Evolutionary conservation across 2,113 vertebrate genomes (phyloP).

Genomic region (Hydrolagus affinis): DNA sequence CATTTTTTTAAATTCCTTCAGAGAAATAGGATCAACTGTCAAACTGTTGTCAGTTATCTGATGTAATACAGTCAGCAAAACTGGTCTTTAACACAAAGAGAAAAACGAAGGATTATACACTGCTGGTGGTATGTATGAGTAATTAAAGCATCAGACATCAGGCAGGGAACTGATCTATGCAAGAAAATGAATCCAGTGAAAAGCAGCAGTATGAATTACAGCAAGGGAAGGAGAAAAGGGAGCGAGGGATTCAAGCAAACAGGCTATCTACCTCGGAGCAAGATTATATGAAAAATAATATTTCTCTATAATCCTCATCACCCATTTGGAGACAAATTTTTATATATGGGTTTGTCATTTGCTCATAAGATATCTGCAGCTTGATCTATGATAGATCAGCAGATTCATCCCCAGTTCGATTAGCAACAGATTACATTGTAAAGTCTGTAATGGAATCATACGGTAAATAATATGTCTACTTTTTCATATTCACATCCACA

Average conservation of each 20-base stretch:
- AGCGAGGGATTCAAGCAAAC: neutral
- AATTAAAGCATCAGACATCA: too few species aligned
- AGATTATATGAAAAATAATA: neutral
- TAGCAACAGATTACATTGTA: constrained; percentile 1
- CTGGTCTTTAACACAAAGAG: too few species aligned
- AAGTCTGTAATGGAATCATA: constrained; percentile 1
- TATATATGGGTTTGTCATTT: neutral
- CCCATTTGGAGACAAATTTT: neutral
- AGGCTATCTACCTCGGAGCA: neutral
- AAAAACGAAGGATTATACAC: too few species aligned
- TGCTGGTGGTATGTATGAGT: too few species aligned
- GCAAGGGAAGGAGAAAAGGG: too few species aligned
- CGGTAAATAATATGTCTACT: neutral
- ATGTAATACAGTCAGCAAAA: too few species aligned
- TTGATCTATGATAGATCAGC: neutral
- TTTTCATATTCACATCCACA: constrained; percentile 7
- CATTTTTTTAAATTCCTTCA: too few species aligned
- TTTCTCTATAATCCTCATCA: neutral
- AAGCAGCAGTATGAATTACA: too few species aligned
- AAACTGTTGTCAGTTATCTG: too few species aligned
- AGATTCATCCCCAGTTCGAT: neutral
- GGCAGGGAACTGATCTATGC: too few species aligned
- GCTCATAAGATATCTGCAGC: neutral
- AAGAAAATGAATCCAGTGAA: too few species aligned
- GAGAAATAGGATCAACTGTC: too few species aligned